Evolutionary conservation across 2,113 vertebrate species (phyloP).

Genomic region (Muntiacus muntjak): DNA sequence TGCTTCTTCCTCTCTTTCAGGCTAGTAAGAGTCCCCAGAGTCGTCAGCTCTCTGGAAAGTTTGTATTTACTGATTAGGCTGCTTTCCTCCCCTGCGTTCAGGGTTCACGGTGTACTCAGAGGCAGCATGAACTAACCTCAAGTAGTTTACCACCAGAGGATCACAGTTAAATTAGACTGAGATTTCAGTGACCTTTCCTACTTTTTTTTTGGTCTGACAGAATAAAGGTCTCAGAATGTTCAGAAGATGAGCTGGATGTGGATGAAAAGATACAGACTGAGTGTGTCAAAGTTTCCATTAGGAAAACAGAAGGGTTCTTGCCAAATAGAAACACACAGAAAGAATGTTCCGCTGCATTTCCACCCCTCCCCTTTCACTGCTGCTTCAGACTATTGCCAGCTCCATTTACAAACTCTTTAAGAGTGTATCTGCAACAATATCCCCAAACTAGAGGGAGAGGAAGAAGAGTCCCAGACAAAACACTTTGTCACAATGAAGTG

Average conservation of each 20-base stretch:
- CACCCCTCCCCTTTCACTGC: conserved; percentile 46
- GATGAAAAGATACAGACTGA: conserved; percentile 80
- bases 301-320: conserved; percentile 73
- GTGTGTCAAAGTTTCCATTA: conserved; percentile 83
- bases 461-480: neutral
- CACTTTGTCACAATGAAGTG: neutral
- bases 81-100: conserved; percentile 57
- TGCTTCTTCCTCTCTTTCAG: neutral
- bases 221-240: conserved; percentile 79
- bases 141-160: conserved; percentile 60
- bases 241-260: conserved; percentile 77
- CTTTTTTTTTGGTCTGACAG: conserved; percentile 68
- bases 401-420: conserved; percentile 56
- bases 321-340: conserved; percentile 75
- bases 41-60: conserved; percentile 43
- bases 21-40: conserved; percentile 1
- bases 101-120: conserved; percentile 70
- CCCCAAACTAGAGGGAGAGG: neutral
- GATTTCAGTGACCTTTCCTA: conserved; percentile 77
- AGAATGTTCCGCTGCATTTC: conserved; percentile 64
- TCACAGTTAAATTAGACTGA: conserved; percentile 65
- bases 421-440: conserved; percentile 36
- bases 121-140: conserved; percentile 58
- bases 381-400: conserved; percentile 32
- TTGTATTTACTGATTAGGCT: conserved; percentile 24